Evolutionary conservation across 2,797 vertebrate species (phyloP).

Genomic region (Poecilia picta): DNA sequence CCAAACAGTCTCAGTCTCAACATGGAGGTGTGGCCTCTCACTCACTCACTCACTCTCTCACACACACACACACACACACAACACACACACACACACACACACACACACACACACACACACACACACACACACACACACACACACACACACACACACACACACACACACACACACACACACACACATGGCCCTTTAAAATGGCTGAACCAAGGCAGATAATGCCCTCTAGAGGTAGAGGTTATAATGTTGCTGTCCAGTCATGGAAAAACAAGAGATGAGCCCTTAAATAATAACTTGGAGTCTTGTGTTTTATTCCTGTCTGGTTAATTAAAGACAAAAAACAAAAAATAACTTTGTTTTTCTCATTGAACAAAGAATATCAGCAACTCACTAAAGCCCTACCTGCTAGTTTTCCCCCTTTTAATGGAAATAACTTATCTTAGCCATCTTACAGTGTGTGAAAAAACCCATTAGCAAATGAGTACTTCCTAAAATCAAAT

Average conservation of each 20-base stretch:
- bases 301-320: not conserved
- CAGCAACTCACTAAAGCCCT: not conserved
- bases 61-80: too few relatives aligned
- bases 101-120: too few relatives aligned
- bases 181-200: constrained; percentile 3
- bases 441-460: not conserved
- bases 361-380: not conserved
- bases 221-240: constrained; percentile 66
- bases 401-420: not conserved
- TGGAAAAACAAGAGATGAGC: not conserved
- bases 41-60: too few relatives aligned
- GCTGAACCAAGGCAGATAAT: constrained; percentile 44
- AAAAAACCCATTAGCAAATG: not conserved
- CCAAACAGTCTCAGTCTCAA: constrained; percentile 62
- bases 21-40: constrained; percentile 69
- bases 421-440: not conserved
- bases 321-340: not conserved
- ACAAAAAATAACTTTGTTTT: not conserved
- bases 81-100: too few relatives aligned
- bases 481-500: too few relatives aligned
- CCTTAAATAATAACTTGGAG: not conserved
- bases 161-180: too few relatives aligned
- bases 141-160: too few relatives aligned
- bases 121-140: too few relatives aligned
- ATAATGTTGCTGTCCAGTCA: not conserved